Conservation (phyloP, 2,113 vertebrate genomes). For the Noturus placidus region DNA sequence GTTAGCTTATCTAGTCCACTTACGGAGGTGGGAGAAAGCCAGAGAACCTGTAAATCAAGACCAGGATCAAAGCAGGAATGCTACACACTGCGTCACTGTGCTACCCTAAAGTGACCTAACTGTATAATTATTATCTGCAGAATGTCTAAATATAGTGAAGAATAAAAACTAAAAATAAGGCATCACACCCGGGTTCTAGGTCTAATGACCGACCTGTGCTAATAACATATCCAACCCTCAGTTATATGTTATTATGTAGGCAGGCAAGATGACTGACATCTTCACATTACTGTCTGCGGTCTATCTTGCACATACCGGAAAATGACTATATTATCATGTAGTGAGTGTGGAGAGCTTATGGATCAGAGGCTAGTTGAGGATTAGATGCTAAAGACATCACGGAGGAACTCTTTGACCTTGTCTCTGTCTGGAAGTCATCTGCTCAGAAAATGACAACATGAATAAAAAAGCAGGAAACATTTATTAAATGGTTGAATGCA, state of each 20-base stretch:
- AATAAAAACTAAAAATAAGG: neutral
- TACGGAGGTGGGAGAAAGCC: neutral
- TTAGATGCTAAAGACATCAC: neutral
- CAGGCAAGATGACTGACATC: neutral
- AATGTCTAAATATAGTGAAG: neutral
- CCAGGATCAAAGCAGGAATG: neutral
- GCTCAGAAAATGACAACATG: neutral
- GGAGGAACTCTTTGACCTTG: constrained; percentile 9
- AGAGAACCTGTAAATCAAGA: neutral
- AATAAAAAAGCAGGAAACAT: constrained; percentile 10
- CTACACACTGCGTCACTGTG: neutral
- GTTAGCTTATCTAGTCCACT: neutral
- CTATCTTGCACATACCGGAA: neutral
- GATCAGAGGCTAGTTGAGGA: neutral
- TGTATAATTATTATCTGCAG: neutral
- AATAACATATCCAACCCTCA: neutral
- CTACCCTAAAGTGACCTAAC: neutral
- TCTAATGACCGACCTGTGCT: neutral
- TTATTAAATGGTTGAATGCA: constrained; percentile 20
- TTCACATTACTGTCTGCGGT: neutral
- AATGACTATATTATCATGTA: constrained; percentile 6
- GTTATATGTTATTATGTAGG: neutral
- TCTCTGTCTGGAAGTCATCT: constrained; percentile 34
- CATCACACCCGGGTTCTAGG: no score
- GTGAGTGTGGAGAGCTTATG: neutral